Conservation (phyloP, 2,113 vertebrate species). For the Syrrhaptes paradoxus region DNA sequence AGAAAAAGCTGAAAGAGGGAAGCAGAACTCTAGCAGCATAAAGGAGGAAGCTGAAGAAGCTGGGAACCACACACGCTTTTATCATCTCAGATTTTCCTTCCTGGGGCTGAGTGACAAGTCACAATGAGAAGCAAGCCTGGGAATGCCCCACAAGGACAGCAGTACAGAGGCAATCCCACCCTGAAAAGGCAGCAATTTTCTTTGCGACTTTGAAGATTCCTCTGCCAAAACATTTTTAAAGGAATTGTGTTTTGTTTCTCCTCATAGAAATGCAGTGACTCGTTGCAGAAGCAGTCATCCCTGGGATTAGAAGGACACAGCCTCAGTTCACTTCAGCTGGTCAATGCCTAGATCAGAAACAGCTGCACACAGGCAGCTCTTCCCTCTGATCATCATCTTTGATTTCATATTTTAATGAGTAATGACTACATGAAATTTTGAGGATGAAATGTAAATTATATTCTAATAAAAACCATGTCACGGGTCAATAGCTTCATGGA, state of each 20-base stretch:
- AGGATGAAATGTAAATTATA: slow-evolving; percentile 59
- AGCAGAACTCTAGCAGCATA: not conserved
- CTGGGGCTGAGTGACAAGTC: not conserved
- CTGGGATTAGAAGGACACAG: not conserved
- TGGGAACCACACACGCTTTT: not conserved
- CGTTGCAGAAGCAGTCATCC: not conserved
- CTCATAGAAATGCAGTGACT: not conserved
- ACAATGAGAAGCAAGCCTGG: not conserved
- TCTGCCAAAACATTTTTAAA: not conserved
- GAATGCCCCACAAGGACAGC: not conserved
- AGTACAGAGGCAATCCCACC: not conserved
- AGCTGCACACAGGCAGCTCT: not conserved
- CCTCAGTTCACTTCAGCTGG: not conserved
- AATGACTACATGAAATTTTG: slow-evolving; percentile 33
- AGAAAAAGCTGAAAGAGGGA: not conserved
- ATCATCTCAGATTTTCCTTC: not conserved
- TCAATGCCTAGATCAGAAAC: slow-evolving; percentile 27
- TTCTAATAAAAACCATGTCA: slow-evolving; percentile 57
- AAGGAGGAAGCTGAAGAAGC: not conserved
- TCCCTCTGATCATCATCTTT: slow-evolving; percentile 19
- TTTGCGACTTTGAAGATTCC: not conserved
- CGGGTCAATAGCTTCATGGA: slow-evolving; percentile 52
- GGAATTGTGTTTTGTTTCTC: not conserved
- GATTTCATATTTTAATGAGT: slow-evolving; percentile 58
- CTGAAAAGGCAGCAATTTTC: not conserved